Evolutionary conservation across 2,797 vertebrate species (phyloP), one percentile per base, ranked within the genome.

Genomic region (Neosalanx taihuensis): DNA sequence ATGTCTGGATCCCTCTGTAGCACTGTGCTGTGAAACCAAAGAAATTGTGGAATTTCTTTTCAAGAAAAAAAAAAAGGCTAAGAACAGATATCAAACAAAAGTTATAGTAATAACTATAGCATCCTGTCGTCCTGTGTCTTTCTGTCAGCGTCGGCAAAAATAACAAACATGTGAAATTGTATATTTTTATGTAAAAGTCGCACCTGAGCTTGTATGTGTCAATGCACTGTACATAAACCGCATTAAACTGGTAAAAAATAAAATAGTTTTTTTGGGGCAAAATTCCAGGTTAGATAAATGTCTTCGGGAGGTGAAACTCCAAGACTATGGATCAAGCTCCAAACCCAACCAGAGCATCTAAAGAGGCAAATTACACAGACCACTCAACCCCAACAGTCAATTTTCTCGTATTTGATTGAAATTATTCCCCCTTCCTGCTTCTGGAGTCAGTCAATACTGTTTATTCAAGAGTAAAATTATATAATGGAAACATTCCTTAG

Each of bases 401-500:
- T 35, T 20, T 64, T 51, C 58, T 46, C 26, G 18, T 0, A 37
- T 51, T 60, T 64, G 64, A 72, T 68, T 78, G 71, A 78, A 63
- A 72, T 67, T 67, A 67, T 60, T 18, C 67, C n/a, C n/a, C 69
- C 72, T 74, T 64, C 62, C 33, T 71, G 41, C 46, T 31, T 61
- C 59, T 37, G 61, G 26, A 46, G 46, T 57, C 51, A 49, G 61
- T 74, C 67, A 69, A 29, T 64, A 37, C 51, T 58, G 65, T 69
- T 76, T 69, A 62, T 73, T 61, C 70, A 70, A 64, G 59, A 30
- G 46, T 72, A 72, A 59, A 71, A 53, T 64, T 63, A 57, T 56
- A 67, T 46, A 31, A 67, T 76, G 64, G 57, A 64, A 64, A 65
- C 64, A 23, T 64, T 17, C 33, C 20, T 41, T 63, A 29, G 62